These are phyloP conservation scores for Misgurnus mizolepis DNA, from an alignment of 2,113 vertebrate genomes.

Conservation along the genomic window DNA sequence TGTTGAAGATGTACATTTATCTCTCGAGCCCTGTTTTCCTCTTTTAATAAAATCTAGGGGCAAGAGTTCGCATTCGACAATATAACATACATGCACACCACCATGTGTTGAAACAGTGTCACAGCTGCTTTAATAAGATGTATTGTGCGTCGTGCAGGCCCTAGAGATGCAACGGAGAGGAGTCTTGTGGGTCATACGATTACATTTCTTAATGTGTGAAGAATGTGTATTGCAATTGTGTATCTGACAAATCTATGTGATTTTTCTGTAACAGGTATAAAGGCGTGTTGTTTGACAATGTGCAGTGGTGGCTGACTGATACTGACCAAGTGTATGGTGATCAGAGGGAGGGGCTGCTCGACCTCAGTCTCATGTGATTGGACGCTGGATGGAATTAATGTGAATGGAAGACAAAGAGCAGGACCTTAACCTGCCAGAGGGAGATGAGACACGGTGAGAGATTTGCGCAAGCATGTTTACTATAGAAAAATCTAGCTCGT, in stretches of 20 bases:
- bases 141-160: neutral
- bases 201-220: no score
- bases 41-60: neutral
- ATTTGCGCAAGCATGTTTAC: neutral
- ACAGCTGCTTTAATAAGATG: slow-evolving; percentile 9
- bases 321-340: neutral
- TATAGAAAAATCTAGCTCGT: neutral
- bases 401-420: slow-evolving; percentile 84
- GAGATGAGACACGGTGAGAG: slow-evolving; percentile 79
- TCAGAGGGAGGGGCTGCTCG: slow-evolving; percentile 72
- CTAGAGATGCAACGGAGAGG: neutral
- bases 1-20: slow-evolving; percentile 18
- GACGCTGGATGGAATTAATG: slow-evolving; percentile 84
- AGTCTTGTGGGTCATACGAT: no score
- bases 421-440: slow-evolving; percentile 79
- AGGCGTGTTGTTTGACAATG: neutral
- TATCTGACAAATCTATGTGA: no score
- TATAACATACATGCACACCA: slow-evolving; percentile 19
- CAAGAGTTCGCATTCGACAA: neutral
- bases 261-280: neutral
- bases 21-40: neutral
- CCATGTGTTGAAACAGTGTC: slow-evolving; percentile 10
- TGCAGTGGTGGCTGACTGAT: neutral
- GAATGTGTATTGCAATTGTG: no score
- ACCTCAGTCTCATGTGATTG: slow-evolving; percentile 83